Conservation (phyloP, 2,113 vertebrate species). For the Malurus cyaneus region DNA sequence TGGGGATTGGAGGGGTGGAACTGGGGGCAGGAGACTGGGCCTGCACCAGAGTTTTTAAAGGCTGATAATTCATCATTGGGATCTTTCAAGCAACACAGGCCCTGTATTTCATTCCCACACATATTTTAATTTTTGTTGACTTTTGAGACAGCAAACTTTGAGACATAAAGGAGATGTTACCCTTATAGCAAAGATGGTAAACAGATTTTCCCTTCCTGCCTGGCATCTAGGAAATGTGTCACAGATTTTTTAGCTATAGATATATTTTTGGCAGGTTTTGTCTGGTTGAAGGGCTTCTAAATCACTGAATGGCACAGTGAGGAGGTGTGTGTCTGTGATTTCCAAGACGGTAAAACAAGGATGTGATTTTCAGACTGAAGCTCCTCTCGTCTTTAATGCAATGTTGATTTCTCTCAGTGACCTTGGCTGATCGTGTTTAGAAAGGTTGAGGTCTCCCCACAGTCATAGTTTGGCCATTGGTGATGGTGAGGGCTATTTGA, state of each 20-base stretch:
- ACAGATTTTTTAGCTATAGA: neutral
- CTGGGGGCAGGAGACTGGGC: neutral
- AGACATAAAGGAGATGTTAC: neutral
- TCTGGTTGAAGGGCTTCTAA: neutral
- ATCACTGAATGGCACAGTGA: no score
- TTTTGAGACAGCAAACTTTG: neutral
- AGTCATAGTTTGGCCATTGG: neutral
- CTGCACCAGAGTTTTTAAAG: neutral
- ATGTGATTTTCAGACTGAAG: neutral
- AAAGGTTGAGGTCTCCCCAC: neutral
- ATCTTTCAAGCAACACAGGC: neutral
- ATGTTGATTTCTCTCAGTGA: neutral
- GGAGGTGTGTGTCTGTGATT: fast-evolving
- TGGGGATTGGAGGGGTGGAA: neutral
- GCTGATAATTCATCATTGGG: neutral
- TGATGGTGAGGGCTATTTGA: neutral
- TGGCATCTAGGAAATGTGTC: neutral
- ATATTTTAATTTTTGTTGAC: neutral
- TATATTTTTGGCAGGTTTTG: neutral
- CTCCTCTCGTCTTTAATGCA: neutral
- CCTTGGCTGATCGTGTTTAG: neutral
- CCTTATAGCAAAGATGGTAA: neutral
- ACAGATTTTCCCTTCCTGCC: neutral
- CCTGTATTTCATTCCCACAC: neutral
- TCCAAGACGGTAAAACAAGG: fast-evolving